Conservation (phyloP, 2,113 vertebrate species). For the Sinocyclocheilus anophthalmus region DNA sequence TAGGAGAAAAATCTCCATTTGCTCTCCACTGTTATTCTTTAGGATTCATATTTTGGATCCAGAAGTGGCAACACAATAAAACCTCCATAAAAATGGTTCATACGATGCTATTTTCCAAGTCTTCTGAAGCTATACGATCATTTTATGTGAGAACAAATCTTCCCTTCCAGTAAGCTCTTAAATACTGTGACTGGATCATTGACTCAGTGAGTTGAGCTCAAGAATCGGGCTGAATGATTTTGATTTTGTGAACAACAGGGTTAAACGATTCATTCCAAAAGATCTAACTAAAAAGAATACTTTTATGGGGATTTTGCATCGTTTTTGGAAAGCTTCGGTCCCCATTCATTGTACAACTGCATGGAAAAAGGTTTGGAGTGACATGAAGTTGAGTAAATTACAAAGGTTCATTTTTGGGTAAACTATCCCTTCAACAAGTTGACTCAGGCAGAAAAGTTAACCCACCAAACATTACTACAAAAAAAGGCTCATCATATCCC, state of each 20-base stretch:
- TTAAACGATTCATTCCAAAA: not conserved
- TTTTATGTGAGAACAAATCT: not conserved
- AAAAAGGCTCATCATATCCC: conserved; percentile 3
- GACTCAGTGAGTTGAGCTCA: not conserved
- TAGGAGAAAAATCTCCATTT: not conserved
- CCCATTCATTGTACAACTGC: not conserved
- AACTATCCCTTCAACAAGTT: too few species aligned
- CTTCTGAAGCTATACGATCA: not conserved
- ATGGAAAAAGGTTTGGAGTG: too few species aligned
- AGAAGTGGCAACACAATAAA: not conserved
- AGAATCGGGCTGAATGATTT: not conserved
- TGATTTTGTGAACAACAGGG: not conserved
- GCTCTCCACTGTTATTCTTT: not conserved
- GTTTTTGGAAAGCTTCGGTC: not conserved
- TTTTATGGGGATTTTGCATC: too few species aligned
- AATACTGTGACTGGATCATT: too few species aligned
- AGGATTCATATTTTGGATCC: too few species aligned
- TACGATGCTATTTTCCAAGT: not conserved
- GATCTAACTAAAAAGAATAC: not conserved
- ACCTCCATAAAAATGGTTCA: not conserved
- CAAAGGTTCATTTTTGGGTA: too few species aligned
- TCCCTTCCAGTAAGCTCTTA: too few species aligned
- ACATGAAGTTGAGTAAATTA: too few species aligned
- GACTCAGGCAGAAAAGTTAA: too few species aligned
- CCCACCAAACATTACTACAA: too few species aligned